phyloP scores from a whole-genome alignment of 2,113 vertebrate species.

The Sapayoa aenigma region DNA sequence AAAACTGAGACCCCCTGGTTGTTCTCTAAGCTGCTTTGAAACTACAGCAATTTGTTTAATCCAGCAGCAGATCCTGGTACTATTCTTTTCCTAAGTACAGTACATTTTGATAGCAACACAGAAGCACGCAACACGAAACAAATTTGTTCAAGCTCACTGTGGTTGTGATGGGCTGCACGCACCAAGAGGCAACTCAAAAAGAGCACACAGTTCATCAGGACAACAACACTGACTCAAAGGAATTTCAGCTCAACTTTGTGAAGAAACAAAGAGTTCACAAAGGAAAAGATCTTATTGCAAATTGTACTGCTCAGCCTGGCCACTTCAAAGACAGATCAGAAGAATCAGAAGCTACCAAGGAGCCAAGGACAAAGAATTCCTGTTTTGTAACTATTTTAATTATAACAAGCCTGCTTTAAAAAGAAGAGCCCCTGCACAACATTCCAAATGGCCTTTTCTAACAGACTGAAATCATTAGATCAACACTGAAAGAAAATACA shows the following conservation, averaged over 20 bases:
- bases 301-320: slow-evolving; percentile 7
- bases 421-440: neutral
- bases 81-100: slow-evolving; percentile 17
- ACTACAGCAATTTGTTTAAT: neutral
- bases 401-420: neutral
- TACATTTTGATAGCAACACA: slow-evolving; percentile 30
- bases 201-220: slow-evolving; percentile 4
- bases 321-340: neutral
- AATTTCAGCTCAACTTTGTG: neutral
- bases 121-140: neutral
- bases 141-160: slow-evolving; percentile 9
- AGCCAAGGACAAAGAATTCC: neutral
- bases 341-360: neutral
- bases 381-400: neutral
- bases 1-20: slow-evolving; percentile 14
- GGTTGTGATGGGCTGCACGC: slow-evolving; percentile 5
- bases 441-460: neutral
- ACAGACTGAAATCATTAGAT: neutral
- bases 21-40: slow-evolving; percentile 18
- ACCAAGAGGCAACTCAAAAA: slow-evolving; percentile 16
- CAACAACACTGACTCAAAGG: neutral
- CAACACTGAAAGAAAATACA: slow-evolving; percentile 10
- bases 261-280: neutral
- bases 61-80: slow-evolving; percentile 14
- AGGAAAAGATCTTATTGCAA: slow-evolving; percentile 38